These are phyloP conservation scores for Ptyas mucosa DNA, from an alignment of 2,113 vertebrate species.

Conservation along the genomic window DNA sequence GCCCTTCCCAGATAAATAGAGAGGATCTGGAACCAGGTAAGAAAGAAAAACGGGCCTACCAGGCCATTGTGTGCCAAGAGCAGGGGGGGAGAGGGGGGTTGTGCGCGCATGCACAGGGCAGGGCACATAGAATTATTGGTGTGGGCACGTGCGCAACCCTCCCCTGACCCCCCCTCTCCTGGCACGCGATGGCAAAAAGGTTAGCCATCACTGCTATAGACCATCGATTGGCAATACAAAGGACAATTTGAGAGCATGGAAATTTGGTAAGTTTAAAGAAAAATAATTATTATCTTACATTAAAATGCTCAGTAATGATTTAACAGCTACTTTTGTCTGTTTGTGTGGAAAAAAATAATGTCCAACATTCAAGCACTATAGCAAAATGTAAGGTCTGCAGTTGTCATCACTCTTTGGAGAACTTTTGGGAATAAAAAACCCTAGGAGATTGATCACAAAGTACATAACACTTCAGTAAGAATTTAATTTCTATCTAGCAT, in stretches of 20 bases:
- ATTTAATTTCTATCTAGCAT: not conserved
- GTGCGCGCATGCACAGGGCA: too few relatives aligned
- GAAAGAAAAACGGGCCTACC: too few relatives aligned
- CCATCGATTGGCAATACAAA: not conserved
- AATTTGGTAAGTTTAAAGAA: not conserved
- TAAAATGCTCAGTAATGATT: not conserved
- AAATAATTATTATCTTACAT: not conserved
- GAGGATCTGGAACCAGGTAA: too few relatives aligned
- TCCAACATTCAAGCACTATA: not conserved
- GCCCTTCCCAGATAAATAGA: too few relatives aligned
- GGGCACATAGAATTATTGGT: too few relatives aligned
- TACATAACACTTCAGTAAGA: not conserved
- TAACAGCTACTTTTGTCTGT: not conserved
- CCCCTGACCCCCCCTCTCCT: too few relatives aligned
- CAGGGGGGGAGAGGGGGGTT: too few relatives aligned
- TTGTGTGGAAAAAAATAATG: not conserved
- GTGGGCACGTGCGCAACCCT: too few relatives aligned
- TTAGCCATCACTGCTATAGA: too few relatives aligned
- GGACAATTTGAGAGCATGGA: not conserved
- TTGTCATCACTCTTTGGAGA: not conserved
- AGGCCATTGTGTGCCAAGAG: too few relatives aligned
- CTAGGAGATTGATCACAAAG: not conserved
- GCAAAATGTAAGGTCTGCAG: not conserved
- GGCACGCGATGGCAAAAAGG: too few relatives aligned
- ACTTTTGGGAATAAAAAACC: not conserved